Percentiles rank a stretch among this genome's conserved stretches.
Evolutionary conservation across 2,888 invertebrate species (phyloP).

Genomic region (Drosophila antonietae): DNA sequence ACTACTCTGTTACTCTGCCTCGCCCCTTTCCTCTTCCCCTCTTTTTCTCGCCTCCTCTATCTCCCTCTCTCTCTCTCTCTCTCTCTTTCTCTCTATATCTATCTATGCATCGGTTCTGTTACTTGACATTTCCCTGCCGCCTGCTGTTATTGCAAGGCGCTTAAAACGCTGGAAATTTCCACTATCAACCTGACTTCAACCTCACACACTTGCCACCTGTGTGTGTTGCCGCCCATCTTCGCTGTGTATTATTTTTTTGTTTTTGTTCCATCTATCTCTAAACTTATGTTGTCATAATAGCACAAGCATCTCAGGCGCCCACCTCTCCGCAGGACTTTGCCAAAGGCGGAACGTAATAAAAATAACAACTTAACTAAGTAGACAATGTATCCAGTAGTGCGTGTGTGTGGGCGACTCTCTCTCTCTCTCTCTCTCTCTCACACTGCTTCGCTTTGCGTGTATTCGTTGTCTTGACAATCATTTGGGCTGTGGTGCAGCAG

Average conservation of each 20-base stretch:
- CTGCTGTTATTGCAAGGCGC: slow-evolving; percentile 41
- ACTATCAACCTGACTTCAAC: slow-evolving; percentile 15
- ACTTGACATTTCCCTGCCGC: slow-evolving; percentile 5
- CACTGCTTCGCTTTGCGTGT: slow-evolving; percentile 15
- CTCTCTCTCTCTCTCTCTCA: slow-evolving; percentile 1
- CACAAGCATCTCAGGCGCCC: slow-evolving; percentile 23
- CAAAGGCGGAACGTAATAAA: slow-evolving; percentile 65
- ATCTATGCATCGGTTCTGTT: slow-evolving; percentile 1
- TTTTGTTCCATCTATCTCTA: slow-evolving; percentile 39
- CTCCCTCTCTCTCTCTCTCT: too few species aligned
- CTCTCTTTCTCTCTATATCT: background rate
- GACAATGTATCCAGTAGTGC: slow-evolving; percentile 43
- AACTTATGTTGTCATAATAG: slow-evolving; percentile 71
- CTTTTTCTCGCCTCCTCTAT: background rate
- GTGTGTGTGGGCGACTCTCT: slow-evolving; percentile 4
- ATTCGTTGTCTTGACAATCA: slow-evolving; percentile 60
- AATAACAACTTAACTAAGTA: slow-evolving; percentile 76
- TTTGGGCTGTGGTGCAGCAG: slow-evolving; percentile 26
- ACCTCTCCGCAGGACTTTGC: slow-evolving; percentile 15
- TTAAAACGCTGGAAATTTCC: slow-evolving; percentile 37
- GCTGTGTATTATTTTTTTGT: background rate
- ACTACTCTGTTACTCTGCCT: background rate
- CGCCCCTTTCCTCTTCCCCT: background rate
- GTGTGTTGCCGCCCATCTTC: background rate
- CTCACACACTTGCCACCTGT: background rate